These are phyloP conservation scores for Camponotus vicinus DNA, from an alignment of 1,140 invertebrate genomes.

Conservation along the genomic window DNA sequence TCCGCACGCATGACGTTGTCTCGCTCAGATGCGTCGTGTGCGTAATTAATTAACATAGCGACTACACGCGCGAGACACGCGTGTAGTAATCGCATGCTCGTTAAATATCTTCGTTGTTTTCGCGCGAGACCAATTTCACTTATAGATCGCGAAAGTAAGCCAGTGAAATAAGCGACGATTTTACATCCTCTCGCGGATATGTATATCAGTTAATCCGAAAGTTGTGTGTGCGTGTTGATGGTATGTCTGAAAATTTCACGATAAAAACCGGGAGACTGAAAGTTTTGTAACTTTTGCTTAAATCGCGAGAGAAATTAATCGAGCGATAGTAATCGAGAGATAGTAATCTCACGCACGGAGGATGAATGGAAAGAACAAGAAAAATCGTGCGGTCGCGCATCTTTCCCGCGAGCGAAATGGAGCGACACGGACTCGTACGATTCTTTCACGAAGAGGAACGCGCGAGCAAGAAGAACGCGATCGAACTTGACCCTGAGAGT, in stretches of 20 bases:
- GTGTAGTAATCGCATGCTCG: constrained; percentile 26
- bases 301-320: constrained; percentile 22
- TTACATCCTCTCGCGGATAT: background rate
- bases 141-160: constrained; percentile 29
- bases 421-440: constrained; percentile 41
- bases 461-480: background rate
- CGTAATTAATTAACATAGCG: constrained; percentile 29
- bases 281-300: constrained; percentile 27
- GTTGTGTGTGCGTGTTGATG: background rate
- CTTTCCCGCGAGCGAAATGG: constrained; percentile 37
- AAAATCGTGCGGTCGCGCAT: constrained; percentile 3
- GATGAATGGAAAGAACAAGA: constrained; percentile 1
- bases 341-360: background rate
- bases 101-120: constrained; percentile 31
- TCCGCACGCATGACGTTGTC: background rate
- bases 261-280: constrained; percentile 22
- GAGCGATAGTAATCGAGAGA: background rate
- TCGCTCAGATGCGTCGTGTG: background rate
- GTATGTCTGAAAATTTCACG: constrained; percentile 30
- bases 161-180: constrained; percentile 18
- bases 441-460: constrained; percentile 20
- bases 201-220: constrained; percentile 23
- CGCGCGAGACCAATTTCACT: constrained; percentile 38
- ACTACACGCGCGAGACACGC: background rate
- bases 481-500: constrained; percentile 64